Conservation (phyloP, 2,797 vertebrate genomes). For the Gadopsis bispinosus region DNA sequence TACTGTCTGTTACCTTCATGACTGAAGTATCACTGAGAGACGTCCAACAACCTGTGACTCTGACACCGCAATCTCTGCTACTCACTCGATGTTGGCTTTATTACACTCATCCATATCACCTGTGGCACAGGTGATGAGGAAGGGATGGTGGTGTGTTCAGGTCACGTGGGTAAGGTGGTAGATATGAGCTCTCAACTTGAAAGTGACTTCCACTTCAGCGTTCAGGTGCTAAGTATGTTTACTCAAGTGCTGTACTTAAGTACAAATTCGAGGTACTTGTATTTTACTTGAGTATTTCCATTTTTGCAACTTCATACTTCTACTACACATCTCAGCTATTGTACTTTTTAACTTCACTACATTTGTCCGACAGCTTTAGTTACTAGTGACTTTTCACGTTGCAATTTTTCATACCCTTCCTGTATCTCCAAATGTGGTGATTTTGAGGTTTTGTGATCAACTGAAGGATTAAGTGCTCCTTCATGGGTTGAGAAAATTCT, state of each 20-base stretch:
- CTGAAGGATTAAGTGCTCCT: neutral
- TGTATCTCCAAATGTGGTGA: neutral
- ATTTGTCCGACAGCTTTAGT: neutral
- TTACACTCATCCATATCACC: slow-evolving; percentile 71
- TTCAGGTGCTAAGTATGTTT: neutral
- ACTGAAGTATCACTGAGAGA: neutral
- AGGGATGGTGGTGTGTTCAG: slow-evolving; percentile 57
- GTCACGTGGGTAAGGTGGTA: slow-evolving; percentile 16
- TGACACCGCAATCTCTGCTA: neutral
- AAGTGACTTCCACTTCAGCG: neutral
- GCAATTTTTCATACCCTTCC: neutral
- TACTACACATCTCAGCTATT: neutral
- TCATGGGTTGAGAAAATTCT: neutral
- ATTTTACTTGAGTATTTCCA: neutral
- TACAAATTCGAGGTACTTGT: neutral
- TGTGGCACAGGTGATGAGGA: slow-evolving; percentile 47
- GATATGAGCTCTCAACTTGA: neutral
- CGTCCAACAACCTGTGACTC: neutral
- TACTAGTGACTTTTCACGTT: neutral
- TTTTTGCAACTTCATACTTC: neutral
- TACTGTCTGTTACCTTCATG: slow-evolving; percentile 70
- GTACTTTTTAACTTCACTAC: neutral
- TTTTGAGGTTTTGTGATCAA: neutral
- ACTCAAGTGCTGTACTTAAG: neutral
- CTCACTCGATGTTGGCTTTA: neutral